A percentile compares a stretch with the other conserved stretches of the same genome.
Evolutionary conservation across 2,113 vertebrate genomes (phyloP).

Genomic region (Myiopsitta monachus): DNA sequence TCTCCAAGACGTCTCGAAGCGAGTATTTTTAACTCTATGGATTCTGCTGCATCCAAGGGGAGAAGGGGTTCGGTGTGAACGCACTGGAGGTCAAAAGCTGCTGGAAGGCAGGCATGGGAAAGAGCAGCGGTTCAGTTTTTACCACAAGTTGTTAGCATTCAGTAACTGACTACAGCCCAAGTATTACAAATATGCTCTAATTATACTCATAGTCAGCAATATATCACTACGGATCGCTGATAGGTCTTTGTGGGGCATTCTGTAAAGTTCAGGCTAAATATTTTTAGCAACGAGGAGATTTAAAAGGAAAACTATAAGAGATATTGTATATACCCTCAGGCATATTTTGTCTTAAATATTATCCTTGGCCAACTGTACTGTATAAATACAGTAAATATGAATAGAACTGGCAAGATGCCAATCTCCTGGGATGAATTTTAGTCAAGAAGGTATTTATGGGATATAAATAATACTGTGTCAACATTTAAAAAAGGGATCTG

Average conservation of each 20-base stretch:
- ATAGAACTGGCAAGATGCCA: constrained; percentile 84
- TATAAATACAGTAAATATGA: constrained; percentile 90
- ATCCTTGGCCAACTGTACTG: constrained; percentile 84
- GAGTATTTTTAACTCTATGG: constrained; percentile 44
- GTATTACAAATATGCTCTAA: constrained; percentile 84
- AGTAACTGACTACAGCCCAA: constrained; percentile 73
- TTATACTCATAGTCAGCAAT: constrained; percentile 75
- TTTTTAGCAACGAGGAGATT: constrained; percentile 80
- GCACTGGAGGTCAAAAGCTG: constrained; percentile 57
- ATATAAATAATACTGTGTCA: constrained; percentile 91
- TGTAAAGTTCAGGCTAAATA: constrained; percentile 80
- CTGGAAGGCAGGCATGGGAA: constrained; percentile 77
- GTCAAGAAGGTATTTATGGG: constrained; percentile 86
- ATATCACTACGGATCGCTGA: constrained; percentile 75
- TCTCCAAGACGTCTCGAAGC: background rate
- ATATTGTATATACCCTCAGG: constrained; percentile 82
- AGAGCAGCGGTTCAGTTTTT: constrained; percentile 69
- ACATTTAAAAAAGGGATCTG: constrained; percentile 79
- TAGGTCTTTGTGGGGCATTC: constrained; percentile 75
- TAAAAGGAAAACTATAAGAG: constrained; percentile 80
- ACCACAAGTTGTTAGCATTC: constrained; percentile 68
- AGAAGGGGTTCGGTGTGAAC: constrained; percentile 22
- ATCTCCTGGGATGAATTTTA: constrained; percentile 79
- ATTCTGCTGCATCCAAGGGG: background rate
- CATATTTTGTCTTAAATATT: constrained; percentile 90